Conservation (phyloP, 2,797 vertebrate genomes). For the Tachyglossus aculeatus region DNA sequence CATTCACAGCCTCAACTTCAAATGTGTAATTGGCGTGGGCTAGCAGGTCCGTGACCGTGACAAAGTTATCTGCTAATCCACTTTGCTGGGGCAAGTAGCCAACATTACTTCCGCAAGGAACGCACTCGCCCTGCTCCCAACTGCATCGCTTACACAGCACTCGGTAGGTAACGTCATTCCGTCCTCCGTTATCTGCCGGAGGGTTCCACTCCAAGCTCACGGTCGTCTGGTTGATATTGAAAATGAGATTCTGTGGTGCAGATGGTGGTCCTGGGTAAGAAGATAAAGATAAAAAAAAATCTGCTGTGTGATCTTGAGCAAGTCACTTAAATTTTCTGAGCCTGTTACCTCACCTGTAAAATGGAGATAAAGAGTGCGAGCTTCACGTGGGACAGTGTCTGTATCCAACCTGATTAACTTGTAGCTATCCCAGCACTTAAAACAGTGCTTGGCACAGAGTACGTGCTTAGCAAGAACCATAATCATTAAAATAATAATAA, state of each 20-base stretch:
- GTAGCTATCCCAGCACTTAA: too few relatives aligned
- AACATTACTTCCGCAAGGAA: slow-evolving; percentile 90
- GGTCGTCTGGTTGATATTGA: slow-evolving; percentile 98
- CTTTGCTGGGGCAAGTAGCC: slow-evolving; percentile 91
- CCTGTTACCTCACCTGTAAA: too few relatives aligned
- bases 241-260: slow-evolving; percentile 97
- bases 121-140: slow-evolving; percentile 96
- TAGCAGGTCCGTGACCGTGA: slow-evolving; percentile 91
- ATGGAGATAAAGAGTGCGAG: too few relatives aligned
- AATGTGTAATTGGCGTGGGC: slow-evolving; percentile 98
- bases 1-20: slow-evolving; percentile 98
- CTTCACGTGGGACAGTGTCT: too few relatives aligned
- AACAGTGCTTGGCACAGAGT: too few relatives aligned
- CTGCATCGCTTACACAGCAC: slow-evolving; percentile 92
- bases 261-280: slow-evolving; percentile 89
- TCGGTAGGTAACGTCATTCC: slow-evolving; percentile 94
- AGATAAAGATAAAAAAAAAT: slow-evolving; percentile 52
- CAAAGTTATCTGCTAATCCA: slow-evolving; percentile 91
- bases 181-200: slow-evolving; percentile 92
- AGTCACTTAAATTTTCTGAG: too few relatives aligned
- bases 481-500: not conserved
- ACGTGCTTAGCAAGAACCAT: too few relatives aligned
- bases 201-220: slow-evolving; percentile 96
- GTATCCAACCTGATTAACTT: too few relatives aligned
- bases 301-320: too few relatives aligned